Conservation (phyloP, 2,113 vertebrate genomes). For the Pachyramphus minor region DNA sequence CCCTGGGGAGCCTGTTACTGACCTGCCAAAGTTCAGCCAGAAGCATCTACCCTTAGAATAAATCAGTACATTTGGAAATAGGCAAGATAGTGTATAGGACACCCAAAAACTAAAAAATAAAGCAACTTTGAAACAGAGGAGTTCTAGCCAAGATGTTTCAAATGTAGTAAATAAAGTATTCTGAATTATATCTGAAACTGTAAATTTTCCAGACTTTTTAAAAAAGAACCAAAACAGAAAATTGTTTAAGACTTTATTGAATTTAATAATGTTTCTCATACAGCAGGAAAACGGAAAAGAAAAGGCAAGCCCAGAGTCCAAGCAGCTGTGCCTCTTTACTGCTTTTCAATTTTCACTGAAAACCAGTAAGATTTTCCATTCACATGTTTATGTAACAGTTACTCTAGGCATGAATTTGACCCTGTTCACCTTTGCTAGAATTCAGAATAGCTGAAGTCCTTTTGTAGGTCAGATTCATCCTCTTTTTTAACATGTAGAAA, state of each 20-base stretch:
- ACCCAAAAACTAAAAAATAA: not conserved
- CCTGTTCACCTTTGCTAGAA: not conserved
- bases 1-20: not conserved
- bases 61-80: not conserved
- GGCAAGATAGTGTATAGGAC: not conserved
- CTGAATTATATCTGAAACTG: not conserved
- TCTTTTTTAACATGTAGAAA: not conserved
- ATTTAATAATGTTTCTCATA: not conserved
- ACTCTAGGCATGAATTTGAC: not conserved
- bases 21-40: not conserved
- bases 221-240: rapidly evolving
- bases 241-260: not conserved
- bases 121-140: not conserved
- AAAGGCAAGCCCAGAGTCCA: not conserved
- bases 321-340: not conserved
- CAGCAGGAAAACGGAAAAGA: not conserved
- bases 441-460: not conserved
- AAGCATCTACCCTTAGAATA: not conserved
- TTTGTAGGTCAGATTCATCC: not conserved
- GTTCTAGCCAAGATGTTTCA: not conserved
- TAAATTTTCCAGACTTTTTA: not conserved
- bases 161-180: not conserved
- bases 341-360: not conserved
- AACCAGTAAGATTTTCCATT: not conserved
- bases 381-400: not conserved